Base-by-base conservation (phyloP, 2,113 vertebrate genomes). In the Onychorhynchus coronatus region DNA sequence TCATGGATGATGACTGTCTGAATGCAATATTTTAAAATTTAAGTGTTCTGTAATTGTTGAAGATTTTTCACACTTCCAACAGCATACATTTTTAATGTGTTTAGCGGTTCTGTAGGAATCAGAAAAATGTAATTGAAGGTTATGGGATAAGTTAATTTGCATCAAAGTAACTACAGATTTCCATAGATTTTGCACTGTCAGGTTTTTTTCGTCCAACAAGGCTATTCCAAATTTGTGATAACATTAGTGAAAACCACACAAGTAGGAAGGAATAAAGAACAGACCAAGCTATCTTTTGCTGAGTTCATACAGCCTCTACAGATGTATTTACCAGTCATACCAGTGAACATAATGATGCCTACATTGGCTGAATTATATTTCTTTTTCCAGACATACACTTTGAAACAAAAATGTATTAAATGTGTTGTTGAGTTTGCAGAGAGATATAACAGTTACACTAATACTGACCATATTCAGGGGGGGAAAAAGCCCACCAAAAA, bases 401-500 rank as follows among this genome's bases (percentile, higher is more conserved):
- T 91, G 77, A 97, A 97, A 95, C 87, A 95, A 96, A 89, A 87
- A 97, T 88, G 21, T 33, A 97, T 96, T 97, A 97, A 97, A 97
- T 91, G n/a, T 93, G 58, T 89, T 95, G 72, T 89, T 90, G 47
- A 77, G 55, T 96, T 98, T 96, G 73, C 91, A 91, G 93, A 89
- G 91, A 94, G 93, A 97, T 96, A 50, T 76, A 97, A 96, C 68
- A 78, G 92, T 95, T 97, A 92, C 73, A 95, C 96, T 98, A 98
- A 97, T 96, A 96, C 70, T 94, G 95, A 94, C 88, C 92, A 91
- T 85, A 96, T 96, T 98, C 96, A 97, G 87, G 31, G 68, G 27
- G 11, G 5, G 13, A 63, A n/a, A 93, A 97, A 97, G 93, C n/a
- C n/a, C 37, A 95, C 76, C 50, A 41, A 79, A 85, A 70, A 79